phyloP scores from a whole-genome alignment of 2,113 vertebrate genomes.

The Haemorhous mexicanus region DNA sequence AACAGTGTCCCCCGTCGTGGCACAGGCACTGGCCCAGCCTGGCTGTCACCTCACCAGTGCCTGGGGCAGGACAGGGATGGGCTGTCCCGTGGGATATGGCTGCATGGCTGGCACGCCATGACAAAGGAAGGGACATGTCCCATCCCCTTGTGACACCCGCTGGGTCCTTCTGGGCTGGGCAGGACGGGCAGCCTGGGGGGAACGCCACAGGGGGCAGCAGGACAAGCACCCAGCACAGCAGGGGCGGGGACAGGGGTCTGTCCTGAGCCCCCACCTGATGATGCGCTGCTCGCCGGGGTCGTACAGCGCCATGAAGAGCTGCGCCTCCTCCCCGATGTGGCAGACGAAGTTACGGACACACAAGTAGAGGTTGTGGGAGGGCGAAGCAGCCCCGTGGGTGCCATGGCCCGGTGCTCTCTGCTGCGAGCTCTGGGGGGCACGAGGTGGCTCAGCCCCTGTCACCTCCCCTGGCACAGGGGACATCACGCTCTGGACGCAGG shows the following conservation, averaged over 20 bases:
- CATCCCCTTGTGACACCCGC: accelerated
- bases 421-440: neutral
- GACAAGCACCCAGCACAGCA: accelerated
- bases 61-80: neutral
- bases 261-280: neutral
- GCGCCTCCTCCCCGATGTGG: slow-evolving; percentile 64
- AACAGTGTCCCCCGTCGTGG: accelerated
- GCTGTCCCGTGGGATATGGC: accelerated
- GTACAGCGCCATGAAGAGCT: slow-evolving; percentile 63
- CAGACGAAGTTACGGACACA: slow-evolving; percentile 66
- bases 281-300: slow-evolving; percentile 48
- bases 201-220: accelerated
- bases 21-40: neutral
- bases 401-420: neutral
- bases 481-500: accelerated
- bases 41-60: neutral
- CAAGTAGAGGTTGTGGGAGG: slow-evolving; percentile 59
- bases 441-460: accelerated
- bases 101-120: accelerated
- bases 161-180: neutral
- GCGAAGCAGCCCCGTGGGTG: neutral
- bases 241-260: neutral
- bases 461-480: neutral
- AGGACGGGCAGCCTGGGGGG: accelerated
- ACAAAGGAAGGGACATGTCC: neutral